Conservation (phyloP, 2,888 invertebrate genomes). For the Cyclophora albipunctata region DNA sequence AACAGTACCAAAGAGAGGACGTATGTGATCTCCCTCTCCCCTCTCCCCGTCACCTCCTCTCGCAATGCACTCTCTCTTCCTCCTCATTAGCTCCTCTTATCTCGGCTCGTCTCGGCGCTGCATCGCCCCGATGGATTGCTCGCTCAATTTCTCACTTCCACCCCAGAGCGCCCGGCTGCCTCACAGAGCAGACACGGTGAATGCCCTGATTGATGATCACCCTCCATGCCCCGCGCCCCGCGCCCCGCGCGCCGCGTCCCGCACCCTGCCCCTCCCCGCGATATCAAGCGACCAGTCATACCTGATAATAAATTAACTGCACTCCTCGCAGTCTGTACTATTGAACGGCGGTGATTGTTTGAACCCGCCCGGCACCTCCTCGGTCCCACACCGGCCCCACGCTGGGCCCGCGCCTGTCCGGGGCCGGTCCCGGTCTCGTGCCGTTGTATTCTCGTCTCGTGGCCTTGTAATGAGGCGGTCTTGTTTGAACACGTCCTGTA, state of each 20-base stretch:
- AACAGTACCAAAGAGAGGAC: too few species aligned
- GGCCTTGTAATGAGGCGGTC: slow-evolving; percentile 6
- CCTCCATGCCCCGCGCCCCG: slow-evolving; percentile 10
- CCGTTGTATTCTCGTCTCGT: too few species aligned
- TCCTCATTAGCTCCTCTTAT: not conserved
- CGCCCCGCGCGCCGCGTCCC: slow-evolving; percentile 1
- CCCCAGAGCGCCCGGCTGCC: slow-evolving; percentile 13
- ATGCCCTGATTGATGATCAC: slow-evolving; percentile 32
- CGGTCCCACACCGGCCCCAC: not conserved
- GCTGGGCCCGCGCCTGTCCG: too few species aligned
- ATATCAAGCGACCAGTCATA: not conserved
- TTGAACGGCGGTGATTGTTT: slow-evolving; percentile 35
- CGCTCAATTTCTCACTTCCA: slow-evolving; percentile 21
- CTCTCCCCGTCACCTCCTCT: too few species aligned
- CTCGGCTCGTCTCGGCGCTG: not conserved
- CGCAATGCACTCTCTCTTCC: too few species aligned
- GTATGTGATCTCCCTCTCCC: too few species aligned
- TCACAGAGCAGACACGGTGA: slow-evolving; percentile 1
- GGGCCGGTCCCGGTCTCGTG: too few species aligned
- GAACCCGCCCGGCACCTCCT: slow-evolving; percentile 4
- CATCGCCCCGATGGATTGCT: slow-evolving; percentile 10
- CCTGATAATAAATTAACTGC: slow-evolving; percentile 41
- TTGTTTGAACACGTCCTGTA: slow-evolving; percentile 18
- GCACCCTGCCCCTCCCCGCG: not conserved
- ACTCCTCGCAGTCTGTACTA: slow-evolving; percentile 31